These are phyloP conservation scores for Vipera ursinii DNA, from an alignment of 2,797 vertebrate genomes.

Conservation along the genomic window DNA sequence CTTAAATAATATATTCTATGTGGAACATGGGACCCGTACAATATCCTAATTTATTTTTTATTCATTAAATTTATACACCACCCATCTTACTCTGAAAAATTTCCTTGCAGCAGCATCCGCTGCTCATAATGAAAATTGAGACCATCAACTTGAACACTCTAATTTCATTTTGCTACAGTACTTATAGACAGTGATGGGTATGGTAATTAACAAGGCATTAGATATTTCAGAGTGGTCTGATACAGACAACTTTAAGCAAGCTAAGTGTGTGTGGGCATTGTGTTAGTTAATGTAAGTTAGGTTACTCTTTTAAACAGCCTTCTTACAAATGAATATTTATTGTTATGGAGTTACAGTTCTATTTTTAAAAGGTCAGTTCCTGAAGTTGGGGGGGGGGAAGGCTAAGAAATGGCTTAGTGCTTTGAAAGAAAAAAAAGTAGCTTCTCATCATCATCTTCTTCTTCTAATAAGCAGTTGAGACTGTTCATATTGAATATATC, in stretches of 20 bases:
- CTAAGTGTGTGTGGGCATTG: not conserved
- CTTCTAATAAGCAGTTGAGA: not conserved
- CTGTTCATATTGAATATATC: not conserved
- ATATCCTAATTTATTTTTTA: not conserved
- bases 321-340: not conserved
- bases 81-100: not conserved
- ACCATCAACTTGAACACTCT: not conserved
- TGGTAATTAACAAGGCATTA: not conserved
- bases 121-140: not conserved
- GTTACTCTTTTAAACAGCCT: not conserved
- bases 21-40: not conserved
- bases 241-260: not conserved
- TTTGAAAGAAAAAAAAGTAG: not conserved
- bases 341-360: not conserved
- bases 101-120: not conserved
- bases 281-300: not conserved
- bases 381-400: not conserved
- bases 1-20: not conserved
- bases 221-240: not conserved
- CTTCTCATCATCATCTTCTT: not conserved
- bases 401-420: not conserved
- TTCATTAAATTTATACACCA: no score
- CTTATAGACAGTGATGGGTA: not conserved
- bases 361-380: not conserved
- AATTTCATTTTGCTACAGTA: not conserved